phyloP scores from a whole-genome alignment of 2,113 vertebrate genomes.

The Syrrhaptes paradoxus region DNA sequence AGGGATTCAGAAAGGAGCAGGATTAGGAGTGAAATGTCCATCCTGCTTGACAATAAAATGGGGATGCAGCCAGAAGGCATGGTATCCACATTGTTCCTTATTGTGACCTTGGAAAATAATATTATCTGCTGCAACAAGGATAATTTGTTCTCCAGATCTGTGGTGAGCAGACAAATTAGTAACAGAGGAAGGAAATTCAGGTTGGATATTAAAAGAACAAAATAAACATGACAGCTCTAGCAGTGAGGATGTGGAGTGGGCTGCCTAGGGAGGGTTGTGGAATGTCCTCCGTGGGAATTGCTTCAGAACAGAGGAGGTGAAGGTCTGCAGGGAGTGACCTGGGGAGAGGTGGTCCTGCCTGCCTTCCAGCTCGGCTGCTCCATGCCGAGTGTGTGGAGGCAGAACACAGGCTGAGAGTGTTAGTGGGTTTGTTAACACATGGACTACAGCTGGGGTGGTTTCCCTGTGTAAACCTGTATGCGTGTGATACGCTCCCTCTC shows the following conservation, averaged over 20 bases:
- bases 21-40: background rate
- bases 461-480: background rate
- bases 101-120: constrained; percentile 3
- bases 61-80: background rate
- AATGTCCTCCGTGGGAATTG: background rate
- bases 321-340: background rate
- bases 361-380: background rate
- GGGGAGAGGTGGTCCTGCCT: background rate
- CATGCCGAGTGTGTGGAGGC: rapidly evolving
- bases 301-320: background rate
- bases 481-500: rapidly evolving
- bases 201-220: constrained; percentile 31
- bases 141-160: constrained; percentile 49
- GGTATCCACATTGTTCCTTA: background rate
- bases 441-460: background rate
- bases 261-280: background rate
- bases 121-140: background rate
- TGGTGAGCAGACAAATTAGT: background rate
- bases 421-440: background rate
- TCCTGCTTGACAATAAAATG: background rate
- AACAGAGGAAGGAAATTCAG: constrained; percentile 63
- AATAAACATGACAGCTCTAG: background rate
- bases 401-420: too few species aligned
- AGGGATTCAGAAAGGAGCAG: background rate
- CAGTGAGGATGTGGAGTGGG: background rate